phyloP scores from a whole-genome alignment of 2,888 invertebrate genomes.

The Stenodera caucasica region DNA sequence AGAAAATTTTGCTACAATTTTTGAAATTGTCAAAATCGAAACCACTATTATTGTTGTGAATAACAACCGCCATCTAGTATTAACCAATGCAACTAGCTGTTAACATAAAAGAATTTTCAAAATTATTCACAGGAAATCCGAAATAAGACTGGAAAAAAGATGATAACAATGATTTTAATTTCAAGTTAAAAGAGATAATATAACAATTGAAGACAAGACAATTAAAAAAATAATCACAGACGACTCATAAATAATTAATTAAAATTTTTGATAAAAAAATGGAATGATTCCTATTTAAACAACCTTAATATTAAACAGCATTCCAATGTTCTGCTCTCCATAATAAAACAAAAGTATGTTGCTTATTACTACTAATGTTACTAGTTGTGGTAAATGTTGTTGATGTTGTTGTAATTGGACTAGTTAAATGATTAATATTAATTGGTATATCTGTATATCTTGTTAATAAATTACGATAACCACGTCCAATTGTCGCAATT shows the following conservation, averaged over 20 bases:
- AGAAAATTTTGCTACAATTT: too few species aligned
- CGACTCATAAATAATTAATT: constrained; percentile 5
- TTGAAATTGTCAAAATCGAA: too few species aligned
- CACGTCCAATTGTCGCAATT: constrained; percentile 80
- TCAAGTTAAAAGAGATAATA: background rate
- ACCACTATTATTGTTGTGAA: too few species aligned
- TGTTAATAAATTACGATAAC: constrained; percentile 77
- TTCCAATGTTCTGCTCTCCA: constrained; percentile 77
- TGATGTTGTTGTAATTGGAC: constrained; percentile 39
- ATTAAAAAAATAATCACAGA: constrained; percentile 20
- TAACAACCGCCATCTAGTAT: too few species aligned
- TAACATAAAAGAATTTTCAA: too few species aligned
- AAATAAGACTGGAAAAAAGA: too few species aligned
- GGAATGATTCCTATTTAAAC: constrained; percentile 21
- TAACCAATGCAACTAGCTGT: too few species aligned
- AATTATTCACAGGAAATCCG: too few species aligned
- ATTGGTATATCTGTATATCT: constrained; percentile 63
- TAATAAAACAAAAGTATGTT: constrained; percentile 67
- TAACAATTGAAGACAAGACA: constrained; percentile 15
- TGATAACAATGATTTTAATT: background rate
- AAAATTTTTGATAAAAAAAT: constrained; percentile 15
- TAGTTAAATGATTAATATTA: constrained; percentile 51
- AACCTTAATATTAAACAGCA: constrained; percentile 41
- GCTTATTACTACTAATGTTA: too few species aligned
- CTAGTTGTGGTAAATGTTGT: constrained; percentile 29